Evolutionary conservation across 2,113 vertebrate species (phyloP).

Genomic region (Marcusenius ussheri): DNA sequence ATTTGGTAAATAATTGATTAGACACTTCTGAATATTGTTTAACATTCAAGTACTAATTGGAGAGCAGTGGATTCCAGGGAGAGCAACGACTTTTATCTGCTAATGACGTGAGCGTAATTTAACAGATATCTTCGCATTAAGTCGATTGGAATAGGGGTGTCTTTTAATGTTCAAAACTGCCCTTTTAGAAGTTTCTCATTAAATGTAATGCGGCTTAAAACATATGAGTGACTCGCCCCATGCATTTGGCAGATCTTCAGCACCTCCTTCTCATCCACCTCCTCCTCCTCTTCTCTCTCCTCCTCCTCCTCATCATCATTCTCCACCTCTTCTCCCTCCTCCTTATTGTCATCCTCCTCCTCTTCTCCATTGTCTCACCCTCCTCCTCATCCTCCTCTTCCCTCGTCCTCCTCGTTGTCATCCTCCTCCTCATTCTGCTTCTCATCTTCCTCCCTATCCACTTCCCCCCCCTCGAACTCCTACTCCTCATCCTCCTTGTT

Average conservation of each 20-base stretch:
- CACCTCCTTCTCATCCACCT: not conserved
- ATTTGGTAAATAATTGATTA: conserved; percentile 26
- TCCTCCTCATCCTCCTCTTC: not conserved
- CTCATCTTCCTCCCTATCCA: no score
- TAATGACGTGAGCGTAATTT: conserved; percentile 19
- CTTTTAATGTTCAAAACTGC: conserved; percentile 25
- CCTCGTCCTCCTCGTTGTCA: not conserved
- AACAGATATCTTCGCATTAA: conserved; percentile 19
- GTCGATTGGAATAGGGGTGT: conserved; percentile 9
- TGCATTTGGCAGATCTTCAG: conserved; percentile 5
- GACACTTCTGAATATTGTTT: conserved; percentile 24
- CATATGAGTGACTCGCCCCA: not conserved
- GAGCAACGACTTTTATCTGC: conserved; percentile 21
- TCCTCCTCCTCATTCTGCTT: not conserved
- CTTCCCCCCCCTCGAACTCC: no score
- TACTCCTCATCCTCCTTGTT: no score
- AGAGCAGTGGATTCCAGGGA: conserved; percentile 18
- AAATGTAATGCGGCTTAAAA: conserved; percentile 25
- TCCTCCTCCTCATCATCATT: not conserved
- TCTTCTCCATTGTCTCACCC: not conserved
- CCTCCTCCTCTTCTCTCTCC: not conserved
- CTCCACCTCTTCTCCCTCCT: not conserved
- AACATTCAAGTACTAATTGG: conserved; percentile 21
- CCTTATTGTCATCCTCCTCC: not conserved
- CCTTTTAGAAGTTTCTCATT: conserved; percentile 25